A percentile compares a stretch with the other conserved stretches of the same genome.
Evolutionary conservation across 2,113 vertebrate genomes (phyloP).

Genomic region (Vulpes lagopus): DNA sequence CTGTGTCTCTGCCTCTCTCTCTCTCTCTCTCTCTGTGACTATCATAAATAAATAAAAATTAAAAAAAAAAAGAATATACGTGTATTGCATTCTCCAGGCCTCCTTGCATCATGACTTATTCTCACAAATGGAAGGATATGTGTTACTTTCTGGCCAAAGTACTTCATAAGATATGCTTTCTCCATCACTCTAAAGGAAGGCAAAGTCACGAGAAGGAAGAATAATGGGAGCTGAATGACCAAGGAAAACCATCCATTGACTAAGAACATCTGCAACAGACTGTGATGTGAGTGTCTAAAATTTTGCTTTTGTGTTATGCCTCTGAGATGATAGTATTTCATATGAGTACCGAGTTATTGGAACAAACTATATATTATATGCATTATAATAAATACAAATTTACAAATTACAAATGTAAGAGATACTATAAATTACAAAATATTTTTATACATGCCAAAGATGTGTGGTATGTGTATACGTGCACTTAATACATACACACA

Average conservation of each 20-base stretch:
- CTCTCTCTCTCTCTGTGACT: no score
- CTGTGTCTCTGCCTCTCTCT: no score
- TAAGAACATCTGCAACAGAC: accelerated
- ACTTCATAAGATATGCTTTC: neutral
- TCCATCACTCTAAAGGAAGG: neutral
- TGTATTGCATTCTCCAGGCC: no score
- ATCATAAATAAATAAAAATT: no score
- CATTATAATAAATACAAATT: neutral
- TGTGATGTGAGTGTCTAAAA: accelerated
- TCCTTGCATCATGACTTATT: neutral
- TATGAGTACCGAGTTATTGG: neutral
- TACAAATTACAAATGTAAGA: neutral
- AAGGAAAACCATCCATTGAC: neutral
- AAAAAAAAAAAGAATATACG: accelerated
- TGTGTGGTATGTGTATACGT: accelerated
- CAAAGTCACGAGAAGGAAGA: neutral
- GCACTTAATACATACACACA: neutral
- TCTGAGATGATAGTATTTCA: neutral
- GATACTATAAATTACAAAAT: neutral
- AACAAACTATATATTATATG: neutral
- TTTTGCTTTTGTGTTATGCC: neutral
- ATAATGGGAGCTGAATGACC: neutral
- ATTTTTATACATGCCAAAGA: neutral
- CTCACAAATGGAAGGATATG: neutral
- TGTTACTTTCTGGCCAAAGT: neutral